Evolutionary conservation across 2,888 invertebrate species (phyloP).

Genomic region (Hyposoter dolosus): DNA sequence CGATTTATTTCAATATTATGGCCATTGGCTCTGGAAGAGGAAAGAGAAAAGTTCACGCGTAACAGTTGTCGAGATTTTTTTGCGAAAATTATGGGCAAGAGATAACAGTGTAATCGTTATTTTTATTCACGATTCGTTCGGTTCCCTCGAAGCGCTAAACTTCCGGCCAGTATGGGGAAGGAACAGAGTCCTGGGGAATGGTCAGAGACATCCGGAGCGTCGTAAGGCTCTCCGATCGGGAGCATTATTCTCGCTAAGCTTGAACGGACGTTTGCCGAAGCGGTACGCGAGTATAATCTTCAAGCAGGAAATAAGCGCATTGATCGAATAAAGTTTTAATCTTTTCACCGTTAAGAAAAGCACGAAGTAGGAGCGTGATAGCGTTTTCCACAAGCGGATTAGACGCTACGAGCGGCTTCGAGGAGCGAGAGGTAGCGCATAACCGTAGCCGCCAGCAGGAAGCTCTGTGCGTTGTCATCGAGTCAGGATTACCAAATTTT

Average conservation of each 20-base stretch:
- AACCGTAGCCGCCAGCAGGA: background rate
- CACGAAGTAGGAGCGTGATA: slow-evolving; percentile 82
- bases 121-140: background rate
- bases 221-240: slow-evolving; percentile 22
- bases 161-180: background rate
- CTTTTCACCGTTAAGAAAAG: slow-evolving; percentile 75
- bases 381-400: slow-evolving; percentile 80
- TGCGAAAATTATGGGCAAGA: background rate
- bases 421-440: background rate
- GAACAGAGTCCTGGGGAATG: slow-evolving; percentile 37
- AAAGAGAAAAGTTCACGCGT: background rate
- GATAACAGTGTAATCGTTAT: background rate
- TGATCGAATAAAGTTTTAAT: slow-evolving; percentile 83
- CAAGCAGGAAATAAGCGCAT: slow-evolving; percentile 75
- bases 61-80: background rate
- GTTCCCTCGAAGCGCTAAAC: background rate
- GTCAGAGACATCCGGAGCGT: slow-evolving; percentile 47
- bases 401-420: slow-evolving; percentile 66
- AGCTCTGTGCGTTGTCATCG: background rate
- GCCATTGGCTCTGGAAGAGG: background rate
- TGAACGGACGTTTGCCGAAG: slow-evolving; percentile 43
- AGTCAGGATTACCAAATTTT: slow-evolving; percentile 14
- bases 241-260: slow-evolving; percentile 34
- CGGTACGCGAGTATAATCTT: slow-evolving; percentile 27
- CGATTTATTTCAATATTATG: background rate